Percentiles rank a stretch among this genome's conserved stretches.
Evolutionary conservation across 2,888 invertebrate species (phyloP).

Genomic region (Agrochola circellaris): DNA sequence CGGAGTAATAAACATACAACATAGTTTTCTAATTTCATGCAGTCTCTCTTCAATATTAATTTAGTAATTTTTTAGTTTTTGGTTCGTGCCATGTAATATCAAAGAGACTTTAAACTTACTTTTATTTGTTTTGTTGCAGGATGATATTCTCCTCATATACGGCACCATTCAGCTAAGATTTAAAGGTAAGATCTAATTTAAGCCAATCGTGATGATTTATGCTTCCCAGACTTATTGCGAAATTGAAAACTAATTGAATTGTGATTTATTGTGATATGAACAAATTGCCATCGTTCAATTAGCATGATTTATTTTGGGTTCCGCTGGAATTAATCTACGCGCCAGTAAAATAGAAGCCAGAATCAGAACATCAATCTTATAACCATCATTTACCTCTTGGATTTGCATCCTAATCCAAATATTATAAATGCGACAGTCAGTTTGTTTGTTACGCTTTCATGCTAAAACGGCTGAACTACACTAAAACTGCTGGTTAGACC

Average conservation of each 20-base stretch:
- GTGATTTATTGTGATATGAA: constrained; percentile 47
- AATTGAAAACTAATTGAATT: constrained; percentile 39
- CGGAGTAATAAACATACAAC: constrained; percentile 43
- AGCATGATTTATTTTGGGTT: constrained; percentile 38
- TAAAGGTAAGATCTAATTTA: constrained; percentile 76
- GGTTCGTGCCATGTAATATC: constrained; percentile 7
- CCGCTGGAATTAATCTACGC: constrained; percentile 10
- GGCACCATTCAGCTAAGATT: constrained; percentile 88
- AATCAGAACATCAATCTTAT: constrained; percentile 15
- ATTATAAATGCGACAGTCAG: too few species aligned
- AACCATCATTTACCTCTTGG: constrained; percentile 1
- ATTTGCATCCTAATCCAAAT: constrained; percentile 2
- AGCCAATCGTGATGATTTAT: constrained; percentile 21
- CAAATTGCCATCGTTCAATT: constrained; percentile 49
- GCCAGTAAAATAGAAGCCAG: constrained; percentile 7
- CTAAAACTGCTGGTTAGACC: too few species aligned
- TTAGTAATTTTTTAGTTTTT: constrained; percentile 40
- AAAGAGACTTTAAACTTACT: constrained; percentile 17
- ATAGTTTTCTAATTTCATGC: constrained; percentile 55
- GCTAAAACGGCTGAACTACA: too few species aligned
- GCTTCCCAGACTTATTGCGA: constrained; percentile 8
- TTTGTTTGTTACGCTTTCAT: too few species aligned
- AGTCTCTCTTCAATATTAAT: constrained; percentile 49
- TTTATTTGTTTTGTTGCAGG: constrained; percentile 83
- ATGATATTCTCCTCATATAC: constrained; percentile 88